Evolutionary conservation across 2,113 vertebrate species (phyloP), one percentile per base, ranked within the genome.

Genomic region (Orycteropus afer): DNA sequence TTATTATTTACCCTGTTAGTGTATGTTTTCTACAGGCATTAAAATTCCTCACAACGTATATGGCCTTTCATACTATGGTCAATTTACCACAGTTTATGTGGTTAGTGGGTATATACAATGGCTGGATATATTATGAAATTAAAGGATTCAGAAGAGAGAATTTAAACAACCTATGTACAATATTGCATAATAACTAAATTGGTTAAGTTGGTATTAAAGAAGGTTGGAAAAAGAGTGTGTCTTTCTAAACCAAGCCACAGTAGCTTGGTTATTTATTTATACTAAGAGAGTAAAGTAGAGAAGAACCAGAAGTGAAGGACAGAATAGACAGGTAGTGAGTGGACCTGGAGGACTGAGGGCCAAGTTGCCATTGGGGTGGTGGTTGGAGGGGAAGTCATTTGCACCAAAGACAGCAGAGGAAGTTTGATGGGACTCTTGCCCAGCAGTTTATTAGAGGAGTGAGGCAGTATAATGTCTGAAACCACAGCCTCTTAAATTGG

Each of bases 331-430:
- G 5, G 55, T 47, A n/a, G 40, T n/a, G 4, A 15, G 4, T 37
- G 65, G 7, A 22, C 55, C 22, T 34, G 53, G 29, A 80, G 5
- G 23, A 25, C 55, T 32, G 42, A 71, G 3, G 27, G 57, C 25
- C 6, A 25, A 9, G 67, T 40, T 69, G 22, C 20, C 27, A 20
- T 2, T 59, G 0, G 8, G 55, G 22, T 53, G 0, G 8, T n/a
- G n/a, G n/a, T n/a, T n/a, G n/a, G n/a, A n/a, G n/a, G n/a, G n/a
- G 29, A 0, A 1, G 4, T 34, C 29, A 34, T 67, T n/a, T 79
- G 42, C 23, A 49, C 53, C 42, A n/a, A 87, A 45, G 63, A 74
- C 8, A 59, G n/a, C 15, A 82, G n/a, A 67, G 7, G 13, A 34
- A 53, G 0, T 20, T 78, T 73, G 82, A 76, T 37, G 17, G 71